phyloP scores from a whole-genome alignment of 2,113 vertebrate species.

The Mustelus asterias region DNA sequence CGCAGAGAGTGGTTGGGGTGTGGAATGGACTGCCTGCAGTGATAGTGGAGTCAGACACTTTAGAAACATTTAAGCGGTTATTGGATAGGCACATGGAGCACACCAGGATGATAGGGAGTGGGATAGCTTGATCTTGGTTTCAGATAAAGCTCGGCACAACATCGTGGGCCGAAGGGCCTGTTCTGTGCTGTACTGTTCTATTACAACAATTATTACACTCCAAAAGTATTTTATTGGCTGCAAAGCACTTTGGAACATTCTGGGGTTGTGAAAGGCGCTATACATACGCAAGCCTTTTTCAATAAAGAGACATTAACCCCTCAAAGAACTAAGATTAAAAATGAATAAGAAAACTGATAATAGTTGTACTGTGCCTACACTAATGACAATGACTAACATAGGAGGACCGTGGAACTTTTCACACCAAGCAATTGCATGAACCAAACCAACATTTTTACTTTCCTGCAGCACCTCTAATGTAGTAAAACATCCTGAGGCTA shows the following conservation, averaged over 20 bases:
- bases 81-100: too few relatives aligned
- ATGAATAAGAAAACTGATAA: too few relatives aligned
- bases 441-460: neutral
- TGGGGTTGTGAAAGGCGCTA: neutral
- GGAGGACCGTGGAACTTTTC: neutral
- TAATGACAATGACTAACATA: neutral
- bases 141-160: too few relatives aligned
- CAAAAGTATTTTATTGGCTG: neutral
- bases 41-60: too few relatives aligned
- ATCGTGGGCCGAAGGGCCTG: too few relatives aligned
- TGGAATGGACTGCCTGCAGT: too few relatives aligned
- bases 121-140: too few relatives aligned
- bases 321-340: neutral
- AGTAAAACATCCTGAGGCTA: neutral
- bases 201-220: neutral
- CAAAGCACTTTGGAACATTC: too few relatives aligned
- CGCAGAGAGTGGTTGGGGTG: too few relatives aligned
- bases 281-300: neutral
- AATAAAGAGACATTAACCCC: neutral
- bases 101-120: too few relatives aligned
- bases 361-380: neutral
- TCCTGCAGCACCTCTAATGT: neutral
- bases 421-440: neutral
- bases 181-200: too few relatives aligned
- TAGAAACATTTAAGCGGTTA: too few relatives aligned